Percentiles rank a stretch among this genome's conserved stretches.
These are phyloP conservation scores for Delichon dasypus DNA, from an alignment of 2,797 vertebrate genomes.

Conservation along the genomic window DNA sequence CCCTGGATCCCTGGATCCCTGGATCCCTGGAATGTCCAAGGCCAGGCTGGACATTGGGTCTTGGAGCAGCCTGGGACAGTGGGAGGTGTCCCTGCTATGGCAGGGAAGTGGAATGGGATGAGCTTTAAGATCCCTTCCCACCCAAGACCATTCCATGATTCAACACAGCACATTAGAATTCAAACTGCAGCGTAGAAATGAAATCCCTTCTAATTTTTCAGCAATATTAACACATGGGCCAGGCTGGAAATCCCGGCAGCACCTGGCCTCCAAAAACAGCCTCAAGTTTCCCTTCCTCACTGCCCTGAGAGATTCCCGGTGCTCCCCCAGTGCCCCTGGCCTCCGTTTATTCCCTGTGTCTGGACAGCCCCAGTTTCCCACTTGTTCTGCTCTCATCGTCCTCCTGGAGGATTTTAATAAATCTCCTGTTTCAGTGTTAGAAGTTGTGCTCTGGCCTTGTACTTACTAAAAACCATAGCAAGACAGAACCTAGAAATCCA, in stretches of 20 bases:
- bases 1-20: background rate
- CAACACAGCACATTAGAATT: background rate
- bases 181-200: background rate
- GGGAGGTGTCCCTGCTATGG: no score
- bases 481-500: background rate
- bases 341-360: background rate
- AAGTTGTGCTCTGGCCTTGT: accelerated
- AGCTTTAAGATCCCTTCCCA: background rate
- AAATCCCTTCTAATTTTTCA: background rate
- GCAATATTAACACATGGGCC: background rate
- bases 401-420: background rate
- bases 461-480: background rate
- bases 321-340: background rate
- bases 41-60: no score
- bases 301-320: background rate
- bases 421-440: background rate
- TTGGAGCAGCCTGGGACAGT: no score
- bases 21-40: background rate
- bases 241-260: background rate
- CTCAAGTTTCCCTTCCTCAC: background rate
- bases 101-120: no score
- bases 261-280: background rate
- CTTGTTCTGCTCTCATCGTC: background rate
- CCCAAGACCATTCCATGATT: background rate
- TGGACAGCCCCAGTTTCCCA: background rate